These are phyloP conservation scores for Goniozus legneri DNA, from an alignment of 1,140 invertebrate species.

Conservation along the genomic window DNA sequence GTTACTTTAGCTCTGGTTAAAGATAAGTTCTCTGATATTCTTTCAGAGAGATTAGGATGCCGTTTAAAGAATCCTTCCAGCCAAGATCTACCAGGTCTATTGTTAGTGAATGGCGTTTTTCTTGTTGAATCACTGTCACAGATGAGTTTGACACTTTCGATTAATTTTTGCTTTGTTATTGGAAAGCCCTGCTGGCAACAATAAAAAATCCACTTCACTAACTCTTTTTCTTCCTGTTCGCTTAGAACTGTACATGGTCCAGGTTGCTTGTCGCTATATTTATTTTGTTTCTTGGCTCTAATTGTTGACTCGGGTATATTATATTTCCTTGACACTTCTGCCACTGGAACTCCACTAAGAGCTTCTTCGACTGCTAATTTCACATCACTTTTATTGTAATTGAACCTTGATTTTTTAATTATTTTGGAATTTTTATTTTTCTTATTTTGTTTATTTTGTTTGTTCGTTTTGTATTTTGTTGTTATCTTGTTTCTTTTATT, in stretches of 20 bases:
- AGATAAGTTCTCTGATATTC: not conserved
- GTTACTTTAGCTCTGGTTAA: not conserved
- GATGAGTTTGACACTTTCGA: not conserved
- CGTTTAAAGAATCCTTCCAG: not conserved
- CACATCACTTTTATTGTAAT: not conserved
- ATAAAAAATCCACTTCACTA: slow-evolving; percentile 1
- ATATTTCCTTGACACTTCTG: not conserved
- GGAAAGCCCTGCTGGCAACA: not conserved
- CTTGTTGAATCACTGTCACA: not conserved
- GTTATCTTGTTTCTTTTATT: too few species aligned
- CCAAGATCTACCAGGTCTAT: slow-evolving; percentile 6
- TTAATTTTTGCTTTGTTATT: not conserved
- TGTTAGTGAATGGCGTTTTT: slow-evolving; percentile 2
- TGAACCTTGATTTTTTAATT: not conserved
- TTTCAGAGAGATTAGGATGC: not conserved
- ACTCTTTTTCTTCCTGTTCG: not conserved
- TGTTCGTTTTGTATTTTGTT: too few species aligned
- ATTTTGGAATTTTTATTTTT: not conserved
- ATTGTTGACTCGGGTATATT: not conserved
- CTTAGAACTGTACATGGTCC: not conserved
- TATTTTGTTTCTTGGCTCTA: not conserved
- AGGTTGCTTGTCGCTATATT: not conserved
- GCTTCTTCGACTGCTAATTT: not conserved
- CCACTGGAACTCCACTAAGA: not conserved
- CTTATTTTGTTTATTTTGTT: not conserved